A percentile compares a stretch with the other conserved stretches of the same genome.
These are phyloP conservation scores for Teinopalpus imperialis DNA, from an alignment of 2,888 invertebrate species.

Conservation along the genomic window DNA sequence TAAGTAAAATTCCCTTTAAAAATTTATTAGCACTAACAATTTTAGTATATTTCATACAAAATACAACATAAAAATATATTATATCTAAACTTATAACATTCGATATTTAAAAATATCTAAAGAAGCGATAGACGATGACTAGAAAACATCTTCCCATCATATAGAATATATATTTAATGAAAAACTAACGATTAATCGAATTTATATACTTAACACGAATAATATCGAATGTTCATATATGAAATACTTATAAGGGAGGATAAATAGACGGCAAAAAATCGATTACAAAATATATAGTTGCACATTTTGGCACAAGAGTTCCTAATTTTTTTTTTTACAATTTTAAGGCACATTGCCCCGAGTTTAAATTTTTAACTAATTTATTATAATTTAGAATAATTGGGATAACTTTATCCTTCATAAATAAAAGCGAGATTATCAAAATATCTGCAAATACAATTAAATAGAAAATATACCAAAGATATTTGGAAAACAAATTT, in stretches of 20 bases:
- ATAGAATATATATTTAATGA: constrained; percentile 22
- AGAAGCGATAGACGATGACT: constrained; percentile 36
- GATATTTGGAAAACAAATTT: no score
- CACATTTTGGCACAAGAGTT: constrained; percentile 53
- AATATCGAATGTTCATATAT: constrained; percentile 18
- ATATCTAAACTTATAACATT: constrained; percentile 35
- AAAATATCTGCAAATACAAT: background rate
- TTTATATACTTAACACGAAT: constrained; percentile 7
- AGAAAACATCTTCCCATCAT: constrained; percentile 30
- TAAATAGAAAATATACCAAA: background rate
- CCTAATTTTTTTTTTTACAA: constrained; percentile 35
- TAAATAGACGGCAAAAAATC: constrained; percentile 16
- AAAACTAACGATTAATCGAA: background rate
- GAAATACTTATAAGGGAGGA: constrained; percentile 8
- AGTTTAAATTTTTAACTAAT: background rate
- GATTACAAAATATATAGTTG: constrained; percentile 26
- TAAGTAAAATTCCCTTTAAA: constrained; percentile 49
- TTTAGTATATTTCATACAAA: constrained; percentile 66
- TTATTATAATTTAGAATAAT: background rate
- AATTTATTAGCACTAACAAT: constrained; percentile 70
- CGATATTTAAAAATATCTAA: constrained; percentile 33
- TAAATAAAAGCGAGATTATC: background rate
- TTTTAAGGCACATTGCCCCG: constrained; percentile 68
- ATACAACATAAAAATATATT: constrained; percentile 65
- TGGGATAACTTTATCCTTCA: background rate